These are phyloP conservation scores for Amphibalanus amphitrite DNA, from an alignment of 1,140 invertebrate species.

Conservation along the genomic window DNA sequence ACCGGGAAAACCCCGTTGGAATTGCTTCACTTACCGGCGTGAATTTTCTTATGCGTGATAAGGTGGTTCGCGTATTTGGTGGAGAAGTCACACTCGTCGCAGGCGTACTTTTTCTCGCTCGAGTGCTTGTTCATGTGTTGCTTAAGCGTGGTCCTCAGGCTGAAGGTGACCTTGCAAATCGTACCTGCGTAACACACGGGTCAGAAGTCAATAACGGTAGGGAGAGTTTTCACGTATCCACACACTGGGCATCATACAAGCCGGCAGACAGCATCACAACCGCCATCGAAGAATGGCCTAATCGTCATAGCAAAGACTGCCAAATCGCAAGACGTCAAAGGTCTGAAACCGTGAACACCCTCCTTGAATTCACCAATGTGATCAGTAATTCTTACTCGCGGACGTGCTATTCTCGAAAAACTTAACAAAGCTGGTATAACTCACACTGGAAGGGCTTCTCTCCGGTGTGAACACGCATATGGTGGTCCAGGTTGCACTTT, in stretches of 20 bases:
- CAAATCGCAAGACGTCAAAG: no score
- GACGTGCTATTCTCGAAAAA: no score
- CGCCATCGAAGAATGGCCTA: no score
- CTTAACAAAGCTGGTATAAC: not conserved
- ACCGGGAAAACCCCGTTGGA: no score
- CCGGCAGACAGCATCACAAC: no score
- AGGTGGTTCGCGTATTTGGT: conserved; percentile 49
- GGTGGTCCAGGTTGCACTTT: conserved; percentile 31
- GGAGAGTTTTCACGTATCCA: no score
- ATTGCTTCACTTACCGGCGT: conserved; percentile 22
- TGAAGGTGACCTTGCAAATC: not conserved
- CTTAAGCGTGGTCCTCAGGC: not conserved
- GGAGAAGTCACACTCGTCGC: conserved; percentile 44
- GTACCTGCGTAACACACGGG: not conserved
- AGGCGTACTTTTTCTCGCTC: conserved; percentile 36
- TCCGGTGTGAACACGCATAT: not conserved
- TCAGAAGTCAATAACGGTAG: no score
- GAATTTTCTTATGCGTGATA: conserved; percentile 43
- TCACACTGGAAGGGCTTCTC: not conserved
- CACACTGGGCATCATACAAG: no score
- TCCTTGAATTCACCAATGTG: no score
- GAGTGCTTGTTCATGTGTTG: not conserved
- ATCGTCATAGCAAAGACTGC: no score
- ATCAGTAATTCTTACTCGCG: no score
- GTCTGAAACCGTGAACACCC: no score